Evolutionary conservation across 2,888 invertebrate genomes (phyloP).

Genomic region (Blastobasis adustella): DNA sequence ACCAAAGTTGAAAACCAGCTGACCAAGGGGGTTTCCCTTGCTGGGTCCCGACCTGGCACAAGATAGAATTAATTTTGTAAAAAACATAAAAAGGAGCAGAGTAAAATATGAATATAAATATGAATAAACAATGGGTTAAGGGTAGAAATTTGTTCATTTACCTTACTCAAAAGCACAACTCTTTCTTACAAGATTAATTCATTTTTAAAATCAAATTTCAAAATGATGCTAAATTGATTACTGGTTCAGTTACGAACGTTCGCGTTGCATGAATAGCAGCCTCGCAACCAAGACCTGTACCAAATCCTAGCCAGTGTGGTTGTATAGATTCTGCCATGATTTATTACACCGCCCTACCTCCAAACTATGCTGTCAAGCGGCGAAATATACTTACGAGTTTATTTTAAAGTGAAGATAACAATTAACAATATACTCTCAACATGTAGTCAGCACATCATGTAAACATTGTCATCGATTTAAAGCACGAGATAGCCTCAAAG

Average conservation of each 20-base stretch:
- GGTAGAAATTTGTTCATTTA: neutral
- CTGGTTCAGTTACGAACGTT: neutral
- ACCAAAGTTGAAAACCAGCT: neutral
- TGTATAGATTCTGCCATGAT: neutral
- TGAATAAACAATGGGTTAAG: neutral
- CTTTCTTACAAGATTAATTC: too few relatives aligned
- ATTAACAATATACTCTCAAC: too few relatives aligned
- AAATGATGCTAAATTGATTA: neutral
- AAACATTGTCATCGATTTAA: too few relatives aligned
- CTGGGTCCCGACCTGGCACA: neutral
- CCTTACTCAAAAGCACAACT: neutral
- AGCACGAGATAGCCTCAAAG: too few relatives aligned
- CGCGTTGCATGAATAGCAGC: neutral
- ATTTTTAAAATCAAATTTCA: neutral
- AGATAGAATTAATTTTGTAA: neutral
- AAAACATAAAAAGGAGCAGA: neutral
- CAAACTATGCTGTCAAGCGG: too few relatives aligned
- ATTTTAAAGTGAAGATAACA: too few relatives aligned
- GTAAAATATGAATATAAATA: neutral
- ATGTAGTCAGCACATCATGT: too few relatives aligned
- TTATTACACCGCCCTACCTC: too few relatives aligned
- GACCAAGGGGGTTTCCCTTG: neutral
- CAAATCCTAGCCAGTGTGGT: neutral
- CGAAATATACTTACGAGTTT: too few relatives aligned
- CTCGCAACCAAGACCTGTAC: neutral